These are phyloP conservation scores for Druon quercuslanigerum DNA, from an alignment of 1,140 invertebrate genomes.

Conservation along the genomic window DNA sequence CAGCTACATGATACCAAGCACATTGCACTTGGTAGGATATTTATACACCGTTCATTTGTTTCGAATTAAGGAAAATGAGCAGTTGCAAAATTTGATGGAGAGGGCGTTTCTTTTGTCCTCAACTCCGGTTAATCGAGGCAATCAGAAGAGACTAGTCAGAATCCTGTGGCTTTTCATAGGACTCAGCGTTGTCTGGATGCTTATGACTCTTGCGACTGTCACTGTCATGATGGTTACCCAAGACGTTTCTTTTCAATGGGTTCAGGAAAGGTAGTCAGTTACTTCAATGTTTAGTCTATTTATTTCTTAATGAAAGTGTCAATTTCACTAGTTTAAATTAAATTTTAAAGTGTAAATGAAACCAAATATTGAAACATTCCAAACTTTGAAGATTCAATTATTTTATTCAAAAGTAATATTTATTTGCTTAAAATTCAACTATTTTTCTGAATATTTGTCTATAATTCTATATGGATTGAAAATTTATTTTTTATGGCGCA, in stretches of 20 bases:
- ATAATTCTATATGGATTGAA: too few relatives aligned
- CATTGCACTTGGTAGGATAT: conserved; percentile 86
- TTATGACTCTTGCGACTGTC: conserved; percentile 80
- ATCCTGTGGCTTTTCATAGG: conserved; percentile 84
- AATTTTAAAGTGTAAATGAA: too few relatives aligned
- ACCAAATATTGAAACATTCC: too few relatives aligned
- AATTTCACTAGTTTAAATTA: too few relatives aligned
- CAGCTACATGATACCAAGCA: conserved; percentile 86
- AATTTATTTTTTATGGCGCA: too few relatives aligned
- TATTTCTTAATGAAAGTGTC: too few relatives aligned
- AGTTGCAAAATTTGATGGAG: conserved; percentile 93
- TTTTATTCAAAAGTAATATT: too few relatives aligned
- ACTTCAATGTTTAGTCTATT: background rate
- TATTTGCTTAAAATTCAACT: too few relatives aligned
- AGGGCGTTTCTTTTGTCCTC: conserved; percentile 85
- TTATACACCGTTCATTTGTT: conserved; percentile 87
- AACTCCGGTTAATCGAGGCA: conserved; percentile 79
- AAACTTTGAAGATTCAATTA: too few relatives aligned
- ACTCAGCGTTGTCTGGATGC: conserved; percentile 81
- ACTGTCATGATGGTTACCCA: conserved; percentile 81
- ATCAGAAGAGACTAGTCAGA: conserved; percentile 81
- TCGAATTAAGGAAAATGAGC: conserved; percentile 89
- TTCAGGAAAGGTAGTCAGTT: conserved; percentile 70
- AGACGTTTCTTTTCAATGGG: conserved; percentile 80
- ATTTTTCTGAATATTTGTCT: too few relatives aligned